Base-by-base conservation (phyloP, 1,140 invertebrate species). In the Euwallacea similis region DNA sequence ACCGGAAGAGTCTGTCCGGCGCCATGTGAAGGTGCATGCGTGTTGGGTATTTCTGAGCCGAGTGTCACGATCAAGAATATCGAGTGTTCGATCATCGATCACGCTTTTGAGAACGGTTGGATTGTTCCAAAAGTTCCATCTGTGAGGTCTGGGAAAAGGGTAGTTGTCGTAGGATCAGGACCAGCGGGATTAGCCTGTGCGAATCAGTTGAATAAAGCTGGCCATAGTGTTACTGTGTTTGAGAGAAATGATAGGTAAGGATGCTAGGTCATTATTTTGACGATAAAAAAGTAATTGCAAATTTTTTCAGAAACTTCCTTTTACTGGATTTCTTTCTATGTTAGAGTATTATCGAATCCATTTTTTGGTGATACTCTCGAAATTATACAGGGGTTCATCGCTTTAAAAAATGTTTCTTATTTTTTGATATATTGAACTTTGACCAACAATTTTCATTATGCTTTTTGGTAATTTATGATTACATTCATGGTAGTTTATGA, bases 61-160 rank as follows among this genome's bases (percentile, higher is more conserved):
- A 86, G 98, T 8, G 98, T 99, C 1, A 99, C 97, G 42, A 99
- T 99, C 79, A 99, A 99, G 82, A 98, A 98, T 80, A 99, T 99
- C 76, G 98, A 99, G 85, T 98, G 96, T 82, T 90, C 96, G 21
- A 99, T 99, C 78, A 99, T 99, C 76, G 98, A 99, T 84, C 90
- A 98, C 84, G 98, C 96, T 9, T 99, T 97, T 83, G 94, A 98
- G 75, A 89, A 95, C 83, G 96, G 96, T 6, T 98, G 97, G 97
- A 96, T 99, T 62, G 85, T 88, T 33, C 89, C 97, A 0, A 81
- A 87, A 55, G 87, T 89, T 16, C 96, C 96, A 0, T 69, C 80
- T 0, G 65, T 81, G 7, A 86, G 95, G 68, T 96, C 93, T 58
- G 95, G 93, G 4, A 95, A 93, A 79, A 89, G 88, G 44, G 89